phyloP scores from a whole-genome alignment of 2,113 vertebrate species.

The Oryzias melastigma region DNA sequence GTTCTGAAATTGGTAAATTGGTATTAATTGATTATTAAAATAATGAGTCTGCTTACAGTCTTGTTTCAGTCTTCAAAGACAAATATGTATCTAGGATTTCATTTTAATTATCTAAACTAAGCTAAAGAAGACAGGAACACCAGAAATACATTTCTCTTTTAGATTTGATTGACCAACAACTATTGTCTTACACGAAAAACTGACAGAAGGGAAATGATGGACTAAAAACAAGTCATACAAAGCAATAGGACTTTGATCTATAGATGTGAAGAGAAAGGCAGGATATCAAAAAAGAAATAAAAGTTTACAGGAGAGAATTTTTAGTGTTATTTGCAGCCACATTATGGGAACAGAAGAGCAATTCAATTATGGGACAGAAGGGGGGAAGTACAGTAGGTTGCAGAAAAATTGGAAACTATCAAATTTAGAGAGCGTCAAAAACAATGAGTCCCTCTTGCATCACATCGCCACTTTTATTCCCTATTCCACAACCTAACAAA shows the following conservation, averaged over 20 bases:
- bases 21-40: too few relatives aligned
- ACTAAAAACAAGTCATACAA: not conserved
- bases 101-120: constrained; percentile 13
- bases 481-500: too few relatives aligned
- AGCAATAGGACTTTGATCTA: constrained; percentile 1
- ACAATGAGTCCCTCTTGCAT: constrained; percentile 5
- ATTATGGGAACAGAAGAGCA: constrained; percentile 56
- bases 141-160: constrained; percentile 25
- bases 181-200: constrained; percentile 15
- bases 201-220: not conserved
- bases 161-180: constrained; percentile 21
- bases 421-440: constrained; percentile 37
- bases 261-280: constrained; percentile 11
- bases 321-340: constrained; percentile 53
- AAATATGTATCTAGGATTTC: not conserved
- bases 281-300: constrained; percentile 25
- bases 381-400: not conserved
- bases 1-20: too few relatives aligned
- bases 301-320: constrained; percentile 44
- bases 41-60: not conserved
- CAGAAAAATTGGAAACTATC: constrained; percentile 53
- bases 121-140: not conserved
- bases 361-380: constrained; percentile 57
- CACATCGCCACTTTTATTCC: too few relatives aligned
- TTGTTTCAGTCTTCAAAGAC: not conserved